These are phyloP conservation scores for Dendropsophus ebraccatus DNA, from an alignment of 2,113 vertebrate genomes.

Conservation along the genomic window DNA sequence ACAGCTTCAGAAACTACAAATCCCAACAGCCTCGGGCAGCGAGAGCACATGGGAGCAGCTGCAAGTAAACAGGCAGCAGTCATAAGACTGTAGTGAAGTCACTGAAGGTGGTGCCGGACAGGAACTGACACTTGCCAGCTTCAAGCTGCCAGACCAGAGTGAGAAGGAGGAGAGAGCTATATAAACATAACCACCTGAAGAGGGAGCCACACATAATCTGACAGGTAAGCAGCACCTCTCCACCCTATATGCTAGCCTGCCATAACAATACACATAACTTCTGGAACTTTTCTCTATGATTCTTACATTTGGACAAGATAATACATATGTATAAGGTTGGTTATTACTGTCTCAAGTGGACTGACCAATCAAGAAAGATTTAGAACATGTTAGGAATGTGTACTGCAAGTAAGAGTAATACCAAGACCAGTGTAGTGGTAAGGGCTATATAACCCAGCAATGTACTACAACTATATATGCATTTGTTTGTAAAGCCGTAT, in stretches of 20 bases:
- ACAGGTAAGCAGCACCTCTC: constrained; percentile 1
- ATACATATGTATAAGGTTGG: no score
- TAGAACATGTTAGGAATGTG: no score
- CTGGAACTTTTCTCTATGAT: neutral
- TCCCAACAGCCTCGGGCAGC: constrained; percentile 27
- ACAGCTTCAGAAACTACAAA: constrained; percentile 10
- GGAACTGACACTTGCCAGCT: constrained; percentile 7
- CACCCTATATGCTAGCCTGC: neutral
- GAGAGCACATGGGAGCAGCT: neutral
- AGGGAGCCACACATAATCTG: neutral
- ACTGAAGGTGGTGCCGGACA: constrained; percentile 35
- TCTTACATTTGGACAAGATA: neutral
- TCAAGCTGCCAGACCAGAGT: neutral
- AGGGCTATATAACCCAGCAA: no score
- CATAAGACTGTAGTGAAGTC: constrained; percentile 51
- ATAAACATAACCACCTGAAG: neutral
- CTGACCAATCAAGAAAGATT: no score
- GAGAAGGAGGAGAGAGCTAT: neutral
- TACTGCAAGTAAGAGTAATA: no score
- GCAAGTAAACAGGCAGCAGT: constrained; percentile 43
- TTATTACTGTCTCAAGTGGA: neutral
- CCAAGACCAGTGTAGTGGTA: no score
- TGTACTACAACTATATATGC: no score
- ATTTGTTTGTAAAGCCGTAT: no score
- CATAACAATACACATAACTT: neutral